Evolutionary conservation across 2,888 invertebrate species (phyloP).

Genomic region (Penaeus monodon): DNA sequence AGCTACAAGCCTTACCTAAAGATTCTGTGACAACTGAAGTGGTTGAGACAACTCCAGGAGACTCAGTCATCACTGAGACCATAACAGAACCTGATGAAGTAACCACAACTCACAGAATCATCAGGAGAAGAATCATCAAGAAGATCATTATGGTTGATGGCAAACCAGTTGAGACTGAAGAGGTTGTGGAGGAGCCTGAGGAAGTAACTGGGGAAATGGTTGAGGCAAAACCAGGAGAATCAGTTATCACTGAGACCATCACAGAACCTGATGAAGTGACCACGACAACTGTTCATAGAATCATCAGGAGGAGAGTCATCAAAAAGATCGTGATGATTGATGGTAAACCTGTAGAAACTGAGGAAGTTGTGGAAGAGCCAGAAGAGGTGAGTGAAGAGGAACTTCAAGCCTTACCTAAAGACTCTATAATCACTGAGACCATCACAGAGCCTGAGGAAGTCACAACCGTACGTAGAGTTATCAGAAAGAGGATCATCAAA

Average conservation of each 20-base stretch:
- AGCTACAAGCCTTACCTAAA: constrained; percentile 12
- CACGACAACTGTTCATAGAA: background rate
- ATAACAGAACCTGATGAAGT: constrained; percentile 26
- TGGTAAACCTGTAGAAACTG: constrained; percentile 46
- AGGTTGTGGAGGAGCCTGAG: constrained; percentile 44
- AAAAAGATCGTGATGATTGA: constrained; percentile 40
- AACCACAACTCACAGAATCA: background rate
- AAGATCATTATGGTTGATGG: constrained; percentile 45
- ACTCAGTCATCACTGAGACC: constrained; percentile 36
- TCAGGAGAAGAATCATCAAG: constrained; percentile 29
- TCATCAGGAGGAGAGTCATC: constrained; percentile 41
- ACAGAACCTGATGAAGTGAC: constrained; percentile 30
- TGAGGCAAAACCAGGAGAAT: background rate
- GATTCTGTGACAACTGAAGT: constrained; percentile 35
- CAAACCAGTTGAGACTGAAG: constrained; percentile 32
- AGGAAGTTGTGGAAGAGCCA: constrained; percentile 34
- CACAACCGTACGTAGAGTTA: background rate
- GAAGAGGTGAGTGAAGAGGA: constrained; percentile 16
- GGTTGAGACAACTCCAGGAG: constrained; percentile 11
- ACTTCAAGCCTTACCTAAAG: background rate
- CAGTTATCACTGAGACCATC: constrained; percentile 7
- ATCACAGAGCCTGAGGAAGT: constrained; percentile 3
- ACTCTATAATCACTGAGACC: background rate
- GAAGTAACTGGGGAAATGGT: constrained; percentile 6
- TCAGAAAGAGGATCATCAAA: constrained; percentile 28